Conservation (phyloP, 2,797 vertebrate genomes). For the Varecia variegata region DNA sequence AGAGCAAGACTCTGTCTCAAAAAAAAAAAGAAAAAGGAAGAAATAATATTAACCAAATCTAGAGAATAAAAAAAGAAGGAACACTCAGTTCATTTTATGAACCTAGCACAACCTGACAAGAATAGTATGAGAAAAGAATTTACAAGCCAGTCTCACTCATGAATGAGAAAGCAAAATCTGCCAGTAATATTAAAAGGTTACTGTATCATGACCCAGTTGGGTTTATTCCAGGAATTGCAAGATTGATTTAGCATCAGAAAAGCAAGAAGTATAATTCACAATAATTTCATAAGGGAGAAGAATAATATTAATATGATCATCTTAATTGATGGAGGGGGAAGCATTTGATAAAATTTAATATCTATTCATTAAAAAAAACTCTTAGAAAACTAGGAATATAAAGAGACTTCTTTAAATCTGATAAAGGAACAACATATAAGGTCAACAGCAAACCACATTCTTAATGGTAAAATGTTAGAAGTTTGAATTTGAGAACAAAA, state of each 20-base stretch:
- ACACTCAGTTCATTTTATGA: neutral
- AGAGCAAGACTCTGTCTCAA: too few relatives aligned
- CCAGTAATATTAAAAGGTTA: neutral
- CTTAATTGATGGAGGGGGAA: neutral
- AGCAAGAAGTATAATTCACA: neutral
- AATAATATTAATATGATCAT: neutral
- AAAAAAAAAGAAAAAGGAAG: neutral
- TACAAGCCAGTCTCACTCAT: neutral
- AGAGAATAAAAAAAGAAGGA: constrained; percentile 1
- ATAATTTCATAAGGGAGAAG: neutral
- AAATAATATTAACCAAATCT: neutral
- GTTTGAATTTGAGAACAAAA: neutral
- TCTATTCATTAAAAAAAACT: neutral
- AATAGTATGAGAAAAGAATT: neutral
- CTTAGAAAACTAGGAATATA: neutral
- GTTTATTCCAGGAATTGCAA: neutral
- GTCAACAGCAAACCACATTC: neutral
- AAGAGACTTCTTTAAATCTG: neutral
- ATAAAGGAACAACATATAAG: neutral
- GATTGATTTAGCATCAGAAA: neutral
- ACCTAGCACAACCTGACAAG: neutral
- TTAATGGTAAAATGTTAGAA: neutral
- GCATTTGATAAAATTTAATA: constrained; percentile 28
- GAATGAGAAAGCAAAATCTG: neutral
- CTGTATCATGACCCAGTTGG: neutral